Evolutionary conservation across 1,140 invertebrate species (phyloP).

Genomic region (Rhagoletis zephyria): DNA sequence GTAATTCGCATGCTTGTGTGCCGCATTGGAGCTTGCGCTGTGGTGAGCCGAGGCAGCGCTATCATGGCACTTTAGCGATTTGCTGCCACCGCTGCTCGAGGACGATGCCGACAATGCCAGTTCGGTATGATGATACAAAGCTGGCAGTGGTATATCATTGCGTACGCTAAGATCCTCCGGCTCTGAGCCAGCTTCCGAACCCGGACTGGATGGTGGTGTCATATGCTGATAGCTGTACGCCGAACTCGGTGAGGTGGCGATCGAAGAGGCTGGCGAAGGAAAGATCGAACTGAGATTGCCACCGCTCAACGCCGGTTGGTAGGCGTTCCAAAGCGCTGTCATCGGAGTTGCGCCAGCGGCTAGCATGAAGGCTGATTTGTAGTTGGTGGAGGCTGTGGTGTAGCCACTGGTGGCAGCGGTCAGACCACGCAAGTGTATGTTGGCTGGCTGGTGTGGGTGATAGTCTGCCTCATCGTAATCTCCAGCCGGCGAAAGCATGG

Average conservation of each 20-base stretch:
- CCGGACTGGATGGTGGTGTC: constrained; percentile 71
- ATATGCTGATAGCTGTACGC: constrained; percentile 69
- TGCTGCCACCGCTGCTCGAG: neutral
- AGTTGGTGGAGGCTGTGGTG: constrained; percentile 64
- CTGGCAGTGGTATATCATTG: constrained; percentile 70
- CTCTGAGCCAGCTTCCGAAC: constrained; percentile 66
- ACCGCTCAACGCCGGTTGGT: constrained; percentile 58
- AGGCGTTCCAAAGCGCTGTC: constrained; percentile 68
- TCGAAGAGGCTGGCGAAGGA: constrained; percentile 66
- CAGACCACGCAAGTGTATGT: constrained; percentile 68
- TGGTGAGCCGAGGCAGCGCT: constrained; percentile 61
- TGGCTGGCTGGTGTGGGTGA: constrained; percentile 62
- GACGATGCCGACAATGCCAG: no score
- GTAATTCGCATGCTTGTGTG: constrained; percentile 74
- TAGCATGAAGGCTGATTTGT: constrained; percentile 68
- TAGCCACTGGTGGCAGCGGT: constrained; percentile 65
- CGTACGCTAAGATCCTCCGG: constrained; percentile 71
- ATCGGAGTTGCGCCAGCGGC: constrained; percentile 69
- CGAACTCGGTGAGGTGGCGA: constrained; percentile 64
- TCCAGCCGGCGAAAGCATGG: neutral
- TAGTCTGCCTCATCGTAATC: constrained; percentile 37
- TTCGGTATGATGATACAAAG: constrained; percentile 65
- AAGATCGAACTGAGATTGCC: constrained; percentile 60
- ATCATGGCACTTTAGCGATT: neutral
- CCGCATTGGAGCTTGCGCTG: neutral